Evolutionary conservation across 2,888 invertebrate genomes (phyloP), one percentile per base, ranked within the genome.

Genomic region (Eupithecia tripunctaria): DNA sequence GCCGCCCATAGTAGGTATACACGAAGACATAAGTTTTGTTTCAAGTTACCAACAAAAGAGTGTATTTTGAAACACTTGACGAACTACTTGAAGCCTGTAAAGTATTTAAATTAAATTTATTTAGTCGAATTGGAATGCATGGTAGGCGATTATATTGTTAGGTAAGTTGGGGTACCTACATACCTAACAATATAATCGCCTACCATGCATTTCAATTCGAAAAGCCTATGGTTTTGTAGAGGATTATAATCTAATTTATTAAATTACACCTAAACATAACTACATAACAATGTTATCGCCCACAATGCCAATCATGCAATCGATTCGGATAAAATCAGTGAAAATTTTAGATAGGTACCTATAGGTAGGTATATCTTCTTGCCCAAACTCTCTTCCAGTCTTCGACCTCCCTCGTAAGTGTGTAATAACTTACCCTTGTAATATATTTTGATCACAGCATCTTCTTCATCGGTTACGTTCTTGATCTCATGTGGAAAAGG

Each of bases 381-480:
- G n/a, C 1, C n/a, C 8, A n/a, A n/a, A 47, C n/a, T 0, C n/a
- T n/a, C n/a, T 10, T 43, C 43, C 8, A 47, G 2, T 47, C 8
- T 47, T 47, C 8, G 0, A 47, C 8, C n/a, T n/a, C 8, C n/a
- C n/a, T n/a, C n/a, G 2, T n/a, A 5, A 21, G n/a, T 0, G 4
- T 32, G 7, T n/a, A 47, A 10, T 25, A 56, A 7, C 69, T 70
- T 77, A 89, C 90, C 87, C 86, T 86, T 90, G 72, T 88, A 89
- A 80, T 89, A 90, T 78, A 86, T 87, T 77, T 89, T 89, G 27
- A 86, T 84, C 8, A 86, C 67, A 68, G 81, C 77, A 65, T 89
- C 88, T 62, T 89, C 90, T 60, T 88, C 86, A 7, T 87, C 85
- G 1, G 85, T 84, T 0, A 90, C 87, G 29, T 83, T 81, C 72